Base-by-base conservation (phyloP, 2,113 vertebrate genomes). In the Gobiocypris rarus region DNA sequence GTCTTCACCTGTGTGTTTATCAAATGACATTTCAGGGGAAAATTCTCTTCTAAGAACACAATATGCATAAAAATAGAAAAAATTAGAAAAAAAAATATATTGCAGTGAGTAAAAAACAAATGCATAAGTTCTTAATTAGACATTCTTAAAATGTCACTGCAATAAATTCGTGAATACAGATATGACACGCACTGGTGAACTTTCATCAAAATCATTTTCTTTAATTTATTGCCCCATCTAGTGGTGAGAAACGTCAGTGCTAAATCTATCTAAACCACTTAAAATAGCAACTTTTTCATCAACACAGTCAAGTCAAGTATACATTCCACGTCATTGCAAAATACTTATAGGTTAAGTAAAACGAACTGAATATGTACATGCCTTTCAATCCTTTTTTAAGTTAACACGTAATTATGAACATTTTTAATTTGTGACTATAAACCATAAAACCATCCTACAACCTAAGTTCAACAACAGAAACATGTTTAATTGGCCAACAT, bases 231-330 rank as follows among this genome's bases (percentile, higher is more conserved):
- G 34, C 63, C 28, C 75, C 63, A 70, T 70, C 50, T 78, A 56
- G 75, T 84, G 63, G 83, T 45, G 14, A 75, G 15, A 75, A 75
- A 75, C 9, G 2, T 75, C 48, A 31, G 13, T 17, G 43, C 15
- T 34, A 9, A 34, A 3, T 15, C 3, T 24, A 63, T 59, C 56
- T 11, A n/a, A n/a, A n/a, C n/a, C n/a, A n/a, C n/a, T n/a, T n/a
- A n/a, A n/a, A n/a, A n/a, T n/a, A n/a, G n/a, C n/a, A n/a, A n/a
- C n/a, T n/a, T n/a, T n/a, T n/a, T n/a, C n/a, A n/a, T n/a, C n/a
- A n/a, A n/a, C n/a, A n/a, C n/a, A n/a, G n/a, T n/a, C n/a, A n/a
- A n/a, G 31, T 31, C 31, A 31, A 31, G 31, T 3, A 31, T 31
- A 38, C 34, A 5, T 5, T 38, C 34, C 31, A 31, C 34, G 4